Base-by-base conservation (phyloP, 2,888 invertebrate species). In the Scaptomyza tumidula region DNA sequence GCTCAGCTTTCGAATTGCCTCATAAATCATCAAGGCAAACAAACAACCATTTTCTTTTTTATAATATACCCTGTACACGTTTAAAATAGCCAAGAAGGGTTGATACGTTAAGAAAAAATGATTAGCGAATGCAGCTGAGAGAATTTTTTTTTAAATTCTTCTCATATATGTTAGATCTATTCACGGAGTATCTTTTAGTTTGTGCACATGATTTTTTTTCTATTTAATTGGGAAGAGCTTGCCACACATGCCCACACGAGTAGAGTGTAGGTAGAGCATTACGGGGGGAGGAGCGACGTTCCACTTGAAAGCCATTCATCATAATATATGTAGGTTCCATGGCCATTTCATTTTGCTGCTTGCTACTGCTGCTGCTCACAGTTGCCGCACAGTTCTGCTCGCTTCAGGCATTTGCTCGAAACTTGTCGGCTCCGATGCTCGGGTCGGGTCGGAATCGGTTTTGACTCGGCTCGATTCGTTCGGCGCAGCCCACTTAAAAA, bases 271-370 rank as follows among this genome's bases (percentile, higher is more conserved):
- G 31, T 80, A 55, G 9, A 19, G 19, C 19, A 19, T 19, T 19
- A 19, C 27, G 6, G 27, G 27, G 29, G 29, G 31, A 78, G 79
- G 64, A 68, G 76, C 75, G 71, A 61, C 76, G 85, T 85, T 87
- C 86, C 89, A 86, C 86, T 85, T 86, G 87, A 87, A 79, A 88
- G 75, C 83, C 87, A 86, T 86, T 80, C 75, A 86, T 86, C 87
- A 86, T 82, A 84, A 76, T 52, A 52, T 39, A 39, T 74, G 67
- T 67, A 75, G 64, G 63, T 59, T 78, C 72, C 81, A 80, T 75
- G 69, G 75, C 62, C 81, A 73, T 66, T 35, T 6, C 33, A 19
- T 33, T 16, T 33, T 1, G 24, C 24, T 24, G 24, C 31, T 16
- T 49, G 48, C 11, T 29, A n/a, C n/a, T n/a, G n/a, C n/a, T n/a